Conservation (phyloP, 2,797 vertebrate genomes). For the Telmatherina bonti region DNA sequence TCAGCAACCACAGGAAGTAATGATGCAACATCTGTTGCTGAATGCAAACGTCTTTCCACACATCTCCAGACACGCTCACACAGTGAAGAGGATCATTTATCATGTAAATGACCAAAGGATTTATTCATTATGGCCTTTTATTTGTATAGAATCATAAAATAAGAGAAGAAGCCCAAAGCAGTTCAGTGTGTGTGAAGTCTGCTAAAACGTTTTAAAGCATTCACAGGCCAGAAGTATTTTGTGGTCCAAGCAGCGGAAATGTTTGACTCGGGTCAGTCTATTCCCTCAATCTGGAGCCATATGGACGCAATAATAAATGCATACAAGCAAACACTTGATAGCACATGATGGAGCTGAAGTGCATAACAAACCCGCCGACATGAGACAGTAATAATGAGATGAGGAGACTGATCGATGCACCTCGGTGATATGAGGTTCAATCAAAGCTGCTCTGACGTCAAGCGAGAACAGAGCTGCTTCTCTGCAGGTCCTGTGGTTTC, state of each 20-base stretch:
- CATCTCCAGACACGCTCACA: not conserved
- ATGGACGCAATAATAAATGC: conserved; percentile 65
- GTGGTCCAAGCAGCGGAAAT: conserved; percentile 45
- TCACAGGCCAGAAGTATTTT: conserved; percentile 49
- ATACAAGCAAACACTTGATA: conserved; percentile 56
- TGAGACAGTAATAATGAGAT: conserved; percentile 46
- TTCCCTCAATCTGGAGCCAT: conserved; percentile 43
- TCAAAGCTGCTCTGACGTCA: conserved; percentile 62
- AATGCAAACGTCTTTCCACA: not conserved
- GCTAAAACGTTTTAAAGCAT: conserved; percentile 46
- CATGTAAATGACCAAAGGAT: conserved; percentile 1
- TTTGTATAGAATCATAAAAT: conserved; percentile 19
- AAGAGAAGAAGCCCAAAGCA: conserved; percentile 37
- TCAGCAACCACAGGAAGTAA: conserved; percentile 12
- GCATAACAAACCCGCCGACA: conserved; percentile 39
- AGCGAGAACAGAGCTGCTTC: conserved; percentile 43
- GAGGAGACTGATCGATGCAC: conserved; percentile 51
- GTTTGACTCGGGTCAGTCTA: conserved; percentile 52
- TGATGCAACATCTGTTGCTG: not conserved
- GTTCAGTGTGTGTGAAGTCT: conserved; percentile 40
- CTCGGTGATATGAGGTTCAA: conserved; percentile 49
- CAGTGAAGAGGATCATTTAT: not conserved
- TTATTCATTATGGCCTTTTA: conserved; percentile 4
- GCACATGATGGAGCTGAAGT: conserved; percentile 52
- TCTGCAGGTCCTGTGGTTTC: conserved; percentile 66